A percentile compares a stretch with the other conserved stretches of the same genome.
Evolutionary conservation across 2,797 vertebrate genomes (phyloP).

Genomic region (Enteromius trimaculatus): DNA sequence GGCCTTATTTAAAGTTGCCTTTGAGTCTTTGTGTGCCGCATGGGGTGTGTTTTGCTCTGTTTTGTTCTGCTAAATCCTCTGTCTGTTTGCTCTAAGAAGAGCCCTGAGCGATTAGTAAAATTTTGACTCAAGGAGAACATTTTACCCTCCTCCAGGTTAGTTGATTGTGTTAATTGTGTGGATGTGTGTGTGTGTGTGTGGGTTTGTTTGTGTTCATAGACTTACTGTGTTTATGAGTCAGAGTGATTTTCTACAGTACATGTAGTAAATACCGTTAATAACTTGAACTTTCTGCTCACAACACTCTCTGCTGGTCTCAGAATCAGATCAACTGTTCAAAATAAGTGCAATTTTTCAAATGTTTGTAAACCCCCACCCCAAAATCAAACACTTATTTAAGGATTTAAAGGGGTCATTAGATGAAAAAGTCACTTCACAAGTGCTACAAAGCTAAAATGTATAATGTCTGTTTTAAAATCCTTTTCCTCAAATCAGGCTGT

Average conservation of each 20-base stretch:
- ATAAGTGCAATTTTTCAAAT: background rate
- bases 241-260: background rate
- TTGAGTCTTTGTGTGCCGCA: constrained; percentile 77
- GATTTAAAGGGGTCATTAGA: background rate
- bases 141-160: constrained; percentile 48
- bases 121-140: constrained; percentile 65
- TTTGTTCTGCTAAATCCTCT: constrained; percentile 80
- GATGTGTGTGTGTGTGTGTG: background rate
- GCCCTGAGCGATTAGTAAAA: constrained; percentile 77
- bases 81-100: constrained; percentile 74
- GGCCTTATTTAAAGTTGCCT: constrained; percentile 75
- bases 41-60: constrained; percentile 74
- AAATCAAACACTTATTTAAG: background rate
- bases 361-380: background rate
- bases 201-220: constrained; percentile 20
- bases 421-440: no score
- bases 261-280: background rate
- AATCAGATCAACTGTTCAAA: background rate
- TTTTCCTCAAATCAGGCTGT: no score
- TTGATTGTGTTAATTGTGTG: constrained; percentile 52
- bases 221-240: background rate
- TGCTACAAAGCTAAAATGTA: no score
- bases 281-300: background rate
- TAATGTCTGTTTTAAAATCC: no score
- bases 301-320: background rate